Base-by-base conservation (phyloP, 2,888 invertebrate genomes). In the Lutraria lutraria region DNA sequence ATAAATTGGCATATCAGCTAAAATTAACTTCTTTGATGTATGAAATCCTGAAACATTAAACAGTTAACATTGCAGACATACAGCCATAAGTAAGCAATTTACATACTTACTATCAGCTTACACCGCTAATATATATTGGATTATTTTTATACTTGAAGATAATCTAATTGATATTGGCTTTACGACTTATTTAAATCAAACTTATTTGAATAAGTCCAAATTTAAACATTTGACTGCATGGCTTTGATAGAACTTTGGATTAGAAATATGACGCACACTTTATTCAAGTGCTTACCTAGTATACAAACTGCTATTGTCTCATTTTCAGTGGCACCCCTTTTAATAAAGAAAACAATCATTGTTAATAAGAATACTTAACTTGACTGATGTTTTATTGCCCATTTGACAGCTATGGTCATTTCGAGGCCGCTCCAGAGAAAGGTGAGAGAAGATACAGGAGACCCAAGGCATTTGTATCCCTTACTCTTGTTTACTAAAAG, bases 31-130 rank as follows among this genome's bases (percentile, higher is more conserved):
- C 63, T 68, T 68, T 68, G 63, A 68, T 68, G 25, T 68, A 25
- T 68, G 25, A 12, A n/a, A 13, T 68, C 63, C n/a, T 68, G 25
- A 68, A 12, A 25, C 63, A 68, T 68, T 68, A 4, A 68, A 68
- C 63, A 25, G 63, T 68, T 68, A n/a, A 68, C 63, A 68, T 68
- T 25, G 63, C 25, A 68, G 63, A 25, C 12, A 68, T 8, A 68
- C 25, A 25, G 63, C 63, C 63, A 68, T 12, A 68, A 68, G 63
- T 25, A 68, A 25, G 63, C 63, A 68, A 68, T 68, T 68, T 68
- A 68, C 63, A 68, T 68, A 68, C 63, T n/a, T 21, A 68, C 63
- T 68, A 68, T 68, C 63, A 68, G 25, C 63, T 68, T 68, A 68
- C 63, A 25, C n/a, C 12, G 63, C 25, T 68, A n/a, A 68, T 68